A percentile compares a stretch with the other conserved stretches of the same genome.
Conservation (phyloP, 2,888 invertebrate genomes). For the Drosophila neotestacea region DNA sequence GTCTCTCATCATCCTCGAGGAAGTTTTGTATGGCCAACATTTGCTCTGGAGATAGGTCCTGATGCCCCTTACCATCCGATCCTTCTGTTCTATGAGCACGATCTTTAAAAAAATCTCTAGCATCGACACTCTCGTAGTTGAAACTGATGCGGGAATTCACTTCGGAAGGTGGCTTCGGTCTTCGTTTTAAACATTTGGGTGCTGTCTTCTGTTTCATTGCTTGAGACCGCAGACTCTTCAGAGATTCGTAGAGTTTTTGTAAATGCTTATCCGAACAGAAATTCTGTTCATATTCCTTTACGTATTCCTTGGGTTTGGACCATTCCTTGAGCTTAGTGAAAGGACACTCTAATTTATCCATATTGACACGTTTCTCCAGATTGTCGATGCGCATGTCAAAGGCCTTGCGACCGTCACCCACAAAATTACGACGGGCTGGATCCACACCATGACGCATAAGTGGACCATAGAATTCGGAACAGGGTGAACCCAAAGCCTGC, state of each 20-base stretch:
- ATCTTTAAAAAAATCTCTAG: slow-evolving; percentile 13
- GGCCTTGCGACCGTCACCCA: slow-evolving; percentile 67
- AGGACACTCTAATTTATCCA: slow-evolving; percentile 74
- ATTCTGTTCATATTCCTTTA: slow-evolving; percentile 81
- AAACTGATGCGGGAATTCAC: neutral
- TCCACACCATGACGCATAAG: slow-evolving; percentile 88
- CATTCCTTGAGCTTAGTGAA: slow-evolving; percentile 79
- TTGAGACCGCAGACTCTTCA: slow-evolving; percentile 74
- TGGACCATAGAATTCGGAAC: slow-evolving; percentile 89
- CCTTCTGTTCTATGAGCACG: neutral
- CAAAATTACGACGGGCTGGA: slow-evolving; percentile 87
- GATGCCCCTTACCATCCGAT: accelerated
- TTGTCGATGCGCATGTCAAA: slow-evolving; percentile 83
- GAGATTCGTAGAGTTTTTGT: slow-evolving; percentile 81
- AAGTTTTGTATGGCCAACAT: slow-evolving; percentile 21
- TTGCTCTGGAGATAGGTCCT: neutral
- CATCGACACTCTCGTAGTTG: slow-evolving; percentile 25
- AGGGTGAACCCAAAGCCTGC: slow-evolving; percentile 86
- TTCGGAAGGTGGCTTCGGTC: slow-evolving; percentile 16
- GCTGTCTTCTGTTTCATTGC: slow-evolving; percentile 60
- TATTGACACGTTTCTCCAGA: slow-evolving; percentile 75
- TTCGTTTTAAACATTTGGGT: slow-evolving; percentile 75
- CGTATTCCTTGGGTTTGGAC: slow-evolving; percentile 80
- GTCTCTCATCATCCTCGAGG: neutral
- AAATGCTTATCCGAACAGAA: slow-evolving; percentile 83